phyloP scores from a whole-genome alignment of 2,113 vertebrate species.

The Aegypius monachus region DNA sequence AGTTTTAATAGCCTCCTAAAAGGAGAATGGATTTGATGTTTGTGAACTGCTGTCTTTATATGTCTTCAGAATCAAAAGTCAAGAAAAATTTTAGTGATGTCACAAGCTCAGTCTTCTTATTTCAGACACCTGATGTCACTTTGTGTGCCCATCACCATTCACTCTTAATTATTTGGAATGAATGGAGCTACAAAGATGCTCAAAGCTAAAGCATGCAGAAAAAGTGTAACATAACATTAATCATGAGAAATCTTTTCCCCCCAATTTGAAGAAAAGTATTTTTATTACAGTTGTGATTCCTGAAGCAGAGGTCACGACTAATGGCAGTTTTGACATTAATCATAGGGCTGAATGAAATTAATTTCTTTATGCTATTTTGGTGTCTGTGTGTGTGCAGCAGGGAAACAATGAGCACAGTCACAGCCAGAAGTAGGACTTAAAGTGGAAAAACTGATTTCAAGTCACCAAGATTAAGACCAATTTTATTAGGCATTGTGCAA shows the following conservation, averaged over 20 bases:
- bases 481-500: background rate
- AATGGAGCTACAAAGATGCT: background rate
- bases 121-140: background rate
- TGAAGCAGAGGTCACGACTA: background rate
- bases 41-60: background rate
- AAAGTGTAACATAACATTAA: background rate
- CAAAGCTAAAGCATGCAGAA: background rate
- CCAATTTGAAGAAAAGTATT: background rate
- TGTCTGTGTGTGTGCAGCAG: background rate
- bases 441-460: background rate
- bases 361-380: background rate
- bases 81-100: background rate
- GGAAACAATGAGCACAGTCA: background rate
- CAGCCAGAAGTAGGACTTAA: background rate
- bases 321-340: background rate
- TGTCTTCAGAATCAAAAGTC: background rate
- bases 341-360: background rate
- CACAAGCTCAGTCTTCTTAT: background rate
- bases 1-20: background rate
- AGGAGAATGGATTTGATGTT: background rate
- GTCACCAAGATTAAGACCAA: background rate
- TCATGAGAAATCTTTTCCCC: rapidly evolving
- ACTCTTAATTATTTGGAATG: background rate
- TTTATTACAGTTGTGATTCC: background rate
- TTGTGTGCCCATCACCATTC: background rate